Percentiles rank a stretch among this genome's conserved stretches.
phyloP scores from a whole-genome alignment of 2,113 vertebrate genomes.

The Aegotheles bennettii region DNA sequence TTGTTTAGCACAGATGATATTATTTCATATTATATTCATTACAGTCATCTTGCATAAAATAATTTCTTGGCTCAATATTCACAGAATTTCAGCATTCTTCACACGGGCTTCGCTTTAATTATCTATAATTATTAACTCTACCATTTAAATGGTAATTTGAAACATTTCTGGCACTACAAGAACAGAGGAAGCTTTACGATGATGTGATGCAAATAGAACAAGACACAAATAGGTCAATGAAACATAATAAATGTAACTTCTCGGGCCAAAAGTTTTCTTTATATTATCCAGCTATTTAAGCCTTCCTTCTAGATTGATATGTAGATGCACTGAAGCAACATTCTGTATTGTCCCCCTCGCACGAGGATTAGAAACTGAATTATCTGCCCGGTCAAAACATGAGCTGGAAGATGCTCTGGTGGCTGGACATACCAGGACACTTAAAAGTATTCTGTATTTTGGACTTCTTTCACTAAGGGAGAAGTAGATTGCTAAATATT shows the following conservation, averaged over 20 bases:
- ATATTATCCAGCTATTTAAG: neutral
- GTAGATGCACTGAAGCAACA: neutral
- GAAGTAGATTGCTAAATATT: neutral
- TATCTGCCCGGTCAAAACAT: neutral
- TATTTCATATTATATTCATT: neutral
- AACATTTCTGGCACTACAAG: neutral
- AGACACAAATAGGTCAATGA: neutral
- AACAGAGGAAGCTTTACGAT: neutral
- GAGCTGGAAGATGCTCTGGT: neutral
- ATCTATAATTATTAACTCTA: neutral
- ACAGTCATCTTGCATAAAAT: neutral
- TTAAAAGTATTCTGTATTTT: neutral
- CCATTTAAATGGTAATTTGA: constrained; percentile 10
- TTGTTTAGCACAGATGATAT: neutral
- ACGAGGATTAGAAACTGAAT: neutral
- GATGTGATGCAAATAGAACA: neutral
- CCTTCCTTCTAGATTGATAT: neutral
- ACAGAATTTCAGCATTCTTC: neutral
- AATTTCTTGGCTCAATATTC: neutral
- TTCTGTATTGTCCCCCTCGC: neutral
- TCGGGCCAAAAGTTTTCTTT: neutral
- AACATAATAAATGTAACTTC: neutral
- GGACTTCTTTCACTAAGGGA: neutral
- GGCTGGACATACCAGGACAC: neutral
- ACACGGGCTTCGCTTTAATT: constrained; percentile 29